Base-by-base conservation (phyloP, 2,797 vertebrate genomes). In the Nothura maculosa region DNA sequence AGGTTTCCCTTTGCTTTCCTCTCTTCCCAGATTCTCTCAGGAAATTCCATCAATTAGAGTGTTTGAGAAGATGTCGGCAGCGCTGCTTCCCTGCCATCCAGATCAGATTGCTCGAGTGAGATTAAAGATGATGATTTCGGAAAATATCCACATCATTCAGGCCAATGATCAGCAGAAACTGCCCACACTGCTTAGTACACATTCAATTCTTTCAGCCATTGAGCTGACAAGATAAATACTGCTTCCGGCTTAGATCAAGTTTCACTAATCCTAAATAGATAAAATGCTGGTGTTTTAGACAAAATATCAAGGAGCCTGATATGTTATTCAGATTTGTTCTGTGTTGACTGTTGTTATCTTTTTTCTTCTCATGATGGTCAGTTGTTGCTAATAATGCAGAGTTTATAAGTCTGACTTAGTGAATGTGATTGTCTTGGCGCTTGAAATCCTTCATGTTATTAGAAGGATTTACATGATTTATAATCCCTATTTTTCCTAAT, bases 241-340 rank as follows among this genome's bases (percentile, higher is more conserved):
- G 18, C 77, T 85, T 11, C 12, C 43, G 36, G 14, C 69, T 83
- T 68, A 63, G 66, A 82, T 81, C 36, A 68, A 50, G 58, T 64
- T 69, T 87, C 58, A 34, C 42, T 93, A 76, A 84, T 96, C 62
- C 16, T 66, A 40, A 92, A 69, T 12, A 84, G 34, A 64, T 52
- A 64, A 38, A 81, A 66, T 63, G 4, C 9, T 43, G 19, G 15
- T 32, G 24, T 54, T 78, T 78, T 52, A 78, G 74, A 61, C 11
- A 43, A 62, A 85, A 81, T 68, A 61, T 70, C 36, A 64, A 13
- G 50, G 45, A 57, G 4, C 28, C 34, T 79, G 17, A 45, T 64
- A 63, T 2, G 24, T 47, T 77, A 54, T 42, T 62, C 47, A 45
- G 48, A 72, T 75, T 74, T 81, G 16, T 52, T 63, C 20, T n/a